Evolutionary conservation across 2,797 vertebrate species (phyloP), one percentile per base, ranked within the genome.

Genomic region (Ceryle rudis): DNA sequence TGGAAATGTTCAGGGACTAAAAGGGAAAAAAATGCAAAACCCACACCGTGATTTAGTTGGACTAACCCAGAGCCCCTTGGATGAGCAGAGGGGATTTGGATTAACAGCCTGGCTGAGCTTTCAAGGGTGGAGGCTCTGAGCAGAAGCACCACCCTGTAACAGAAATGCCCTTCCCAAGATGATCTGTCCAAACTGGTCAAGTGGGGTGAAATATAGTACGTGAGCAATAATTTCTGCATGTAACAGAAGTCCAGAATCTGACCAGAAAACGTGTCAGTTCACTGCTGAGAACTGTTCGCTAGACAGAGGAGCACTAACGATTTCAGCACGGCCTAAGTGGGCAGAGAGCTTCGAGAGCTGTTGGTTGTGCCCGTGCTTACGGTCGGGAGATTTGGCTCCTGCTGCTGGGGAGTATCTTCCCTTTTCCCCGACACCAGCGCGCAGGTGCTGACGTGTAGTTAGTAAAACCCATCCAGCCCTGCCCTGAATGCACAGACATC

Each of bases 121-220:
- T 57, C 0, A 2, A n/a, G 42, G 25, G 16, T 9, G 4, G 18
- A 23, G 33, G 42, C 18, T 80, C 42, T 10, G 42, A 51, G 57
- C 35, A 70, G 72, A 39, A n/a, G 14, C 41, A 4, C 8, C 26
- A 4, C 10, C 42, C 22, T 44, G 25, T 6, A 21, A 26, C 20
- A 54, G 35, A 46, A 49, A 7, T 22, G 28, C 47, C 47, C 60
- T 64, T 62, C 25, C 35, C 44, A 28, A 22, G 37, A 12, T 49
- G 14, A 18, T 47, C 29, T 33, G 35, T 44, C n/a, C 39, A 37
- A 78, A 35, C 35, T 33, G 44, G 25, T 51, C 31, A 86, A 82
- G 0, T 37, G n/a, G 47, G 29, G 42, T 2, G 21, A 55, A 85
- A 60, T 0, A 1, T 7, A 37, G 25, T 55, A 89, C 29, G 60